phyloP scores from a whole-genome alignment of 2,888 invertebrate genomes.

The Orchesellides sinensis region DNA sequence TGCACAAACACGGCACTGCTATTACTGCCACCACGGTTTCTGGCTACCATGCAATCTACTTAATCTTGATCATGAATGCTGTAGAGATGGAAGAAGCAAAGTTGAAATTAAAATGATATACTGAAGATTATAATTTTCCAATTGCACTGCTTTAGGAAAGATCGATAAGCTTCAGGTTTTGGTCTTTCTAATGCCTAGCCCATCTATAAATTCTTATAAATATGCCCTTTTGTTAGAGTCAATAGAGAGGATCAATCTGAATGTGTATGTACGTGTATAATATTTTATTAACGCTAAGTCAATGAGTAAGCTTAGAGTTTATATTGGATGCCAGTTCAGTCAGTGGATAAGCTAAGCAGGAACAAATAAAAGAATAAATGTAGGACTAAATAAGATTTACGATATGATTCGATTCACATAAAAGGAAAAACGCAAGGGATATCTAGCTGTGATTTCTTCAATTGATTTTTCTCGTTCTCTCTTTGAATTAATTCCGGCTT shows the following conservation, averaged over 20 bases:
- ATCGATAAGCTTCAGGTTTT: conserved; percentile 34
- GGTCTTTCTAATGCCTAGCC: conserved; percentile 29
- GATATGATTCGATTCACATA: conserved; percentile 56
- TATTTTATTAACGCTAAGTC: too few species aligned
- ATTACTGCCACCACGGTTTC: background rate
- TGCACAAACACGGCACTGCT: conserved; percentile 3
- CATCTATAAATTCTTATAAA: conserved; percentile 14
- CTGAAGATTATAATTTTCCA: conserved; percentile 50
- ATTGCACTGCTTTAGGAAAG: background rate
- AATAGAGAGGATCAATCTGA: too few species aligned
- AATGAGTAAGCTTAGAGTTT: too few species aligned
- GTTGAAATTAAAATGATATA: conserved; percentile 55
- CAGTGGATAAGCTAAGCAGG: background rate
- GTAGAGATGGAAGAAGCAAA: conserved; percentile 18
- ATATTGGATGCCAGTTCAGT: too few species aligned
- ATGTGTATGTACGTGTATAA: too few species aligned
- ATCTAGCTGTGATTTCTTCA: conserved; percentile 32
- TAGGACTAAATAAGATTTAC: conserved; percentile 42
- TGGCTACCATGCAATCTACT: conserved; percentile 16
- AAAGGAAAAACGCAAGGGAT: conserved; percentile 33
- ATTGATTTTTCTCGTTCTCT: conserved; percentile 46
- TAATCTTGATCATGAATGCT: background rate
- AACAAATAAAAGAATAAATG: conserved; percentile 15
- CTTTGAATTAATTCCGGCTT: background rate
- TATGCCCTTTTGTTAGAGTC: too few species aligned